phyloP scores from a whole-genome alignment of 2,113 vertebrate genomes.

The Pholis gunnellus region DNA sequence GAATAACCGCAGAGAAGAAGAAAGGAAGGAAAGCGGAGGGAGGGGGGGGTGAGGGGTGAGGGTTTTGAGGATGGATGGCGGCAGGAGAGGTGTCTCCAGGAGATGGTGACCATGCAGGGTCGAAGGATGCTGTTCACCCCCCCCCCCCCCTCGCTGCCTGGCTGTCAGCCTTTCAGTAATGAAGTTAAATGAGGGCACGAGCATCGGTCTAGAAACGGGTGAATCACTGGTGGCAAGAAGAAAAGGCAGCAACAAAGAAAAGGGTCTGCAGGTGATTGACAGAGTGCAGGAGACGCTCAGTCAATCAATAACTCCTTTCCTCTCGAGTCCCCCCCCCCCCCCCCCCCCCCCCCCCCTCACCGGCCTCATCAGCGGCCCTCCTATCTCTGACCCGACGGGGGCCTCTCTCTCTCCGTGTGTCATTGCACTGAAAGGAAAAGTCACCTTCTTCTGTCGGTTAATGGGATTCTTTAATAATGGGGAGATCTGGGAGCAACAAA shows the following conservation, averaged over 20 bases:
- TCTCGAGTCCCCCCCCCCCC: slow-evolving; percentile 53
- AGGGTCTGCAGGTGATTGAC: slow-evolving; percentile 67
- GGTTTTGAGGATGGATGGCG: slow-evolving; percentile 53
- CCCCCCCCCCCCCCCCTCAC: slow-evolving; percentile 34
- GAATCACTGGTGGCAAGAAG: slow-evolving; percentile 64
- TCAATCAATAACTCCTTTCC: slow-evolving; percentile 80
- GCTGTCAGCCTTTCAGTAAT: slow-evolving; percentile 78
- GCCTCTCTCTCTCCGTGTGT: slow-evolving; percentile 71
- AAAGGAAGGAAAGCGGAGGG: slow-evolving; percentile 9
- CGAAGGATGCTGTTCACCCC: slow-evolving; percentile 66
- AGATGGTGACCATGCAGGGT: slow-evolving; percentile 63
- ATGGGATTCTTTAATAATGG: slow-evolving; percentile 81
- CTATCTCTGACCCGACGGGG: slow-evolving; percentile 72
- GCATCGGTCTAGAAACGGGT: slow-evolving; percentile 36
- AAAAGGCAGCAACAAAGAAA: slow-evolving; percentile 63
- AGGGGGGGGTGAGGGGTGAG: neutral
- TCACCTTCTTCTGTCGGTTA: slow-evolving; percentile 81
- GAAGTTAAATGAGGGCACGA: slow-evolving; percentile 82
- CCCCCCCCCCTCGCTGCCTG: slow-evolving; percentile 49
- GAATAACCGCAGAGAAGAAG: slow-evolving; percentile 62
- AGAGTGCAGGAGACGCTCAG: slow-evolving; percentile 64
- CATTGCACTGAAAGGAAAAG: slow-evolving; percentile 81
- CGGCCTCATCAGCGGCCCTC: slow-evolving; percentile 57
- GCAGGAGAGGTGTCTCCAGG: slow-evolving; percentile 62
- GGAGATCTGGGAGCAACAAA: slow-evolving; percentile 73